Evolutionary conservation across 1,140 invertebrate genomes (phyloP), one percentile per base, ranked within the genome.

Genomic region (Chrysopa pallens): DNA sequence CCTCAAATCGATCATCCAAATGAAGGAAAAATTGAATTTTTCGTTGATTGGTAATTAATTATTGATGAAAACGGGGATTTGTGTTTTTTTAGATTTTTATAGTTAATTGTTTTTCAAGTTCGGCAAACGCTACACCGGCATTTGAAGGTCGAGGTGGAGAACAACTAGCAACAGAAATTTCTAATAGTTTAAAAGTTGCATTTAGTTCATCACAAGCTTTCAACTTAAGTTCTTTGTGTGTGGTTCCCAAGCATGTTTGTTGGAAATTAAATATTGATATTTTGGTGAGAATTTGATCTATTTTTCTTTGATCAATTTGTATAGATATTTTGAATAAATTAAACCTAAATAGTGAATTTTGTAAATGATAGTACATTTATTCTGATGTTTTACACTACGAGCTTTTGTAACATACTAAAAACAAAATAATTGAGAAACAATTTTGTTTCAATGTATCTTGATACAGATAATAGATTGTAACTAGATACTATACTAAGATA

Each of bases 81-180:
- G n/a, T n/a, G n/a, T n/a, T n/a, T n/a, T n/a, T n/a, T n/a, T n/a
- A n/a, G n/a, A n/a, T n/a, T n/a, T n/a, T n/a, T n/a, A n/a, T n/a
- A n/a, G n/a, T n/a, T 12, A 39, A 36, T 46, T 48, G 17, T 23
- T 43, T n/a, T 68, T 70, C 44, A 49, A 90, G 85, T 59, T 93
- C 89, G 39, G 89, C 90, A 6, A 94, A 92, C 75, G 92, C 92
- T 6, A 85, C 85, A n/a, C 87, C 88, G 27, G 80, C 81, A 57
- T 95, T 95, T 72, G 91, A 96, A 66, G 91, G 92, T 2, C 67
- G 88, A 58, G 91, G 90, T 31, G 92, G 92, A 28, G 89, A 94
- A 52, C 78, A 88, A 47, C 62, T 97, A 31, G 88, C 84, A 1
- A 76, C 71, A 46, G 83, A 85, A 54, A 80, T 96, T 48, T 79